Evolutionary conservation across 2,797 vertebrate genomes (phyloP), one percentile per base, ranked within the genome.

Genomic region (Emys orbicularis): DNA sequence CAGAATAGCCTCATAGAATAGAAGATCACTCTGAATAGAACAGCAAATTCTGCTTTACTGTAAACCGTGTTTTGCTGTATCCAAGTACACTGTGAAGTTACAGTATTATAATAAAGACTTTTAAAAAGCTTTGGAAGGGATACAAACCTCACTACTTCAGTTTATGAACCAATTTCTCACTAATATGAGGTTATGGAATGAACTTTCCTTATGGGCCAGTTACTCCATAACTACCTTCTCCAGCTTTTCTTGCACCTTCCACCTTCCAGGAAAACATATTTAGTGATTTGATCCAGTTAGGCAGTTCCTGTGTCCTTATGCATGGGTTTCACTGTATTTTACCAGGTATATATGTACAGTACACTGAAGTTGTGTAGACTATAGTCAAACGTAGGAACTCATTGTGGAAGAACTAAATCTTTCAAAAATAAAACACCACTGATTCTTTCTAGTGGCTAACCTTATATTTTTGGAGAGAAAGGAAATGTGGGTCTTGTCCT

Each of bases 231-330:
- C 11, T 16, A 57, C 15, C 1, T 77, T 1, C 54, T 65, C 13
- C 8, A 72, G 1, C 0, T 8, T 7, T 44, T 91, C 13, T 90
- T 80, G 31, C 2, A 21, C 0, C 72, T 74, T 44, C 23, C 12
- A 50, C 13, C 50, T 50, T 50, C 15, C 85, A 84, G 8, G 23
- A 81, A 86, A 85, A 79, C 15, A 34, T 21, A 13, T 47, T 0
- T 50, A 81, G 56, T 87, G 84, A 4, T 47, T 15, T 88, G 54
- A 54, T 52, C 0, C 37, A n/a, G 1, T 68, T 83, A 2, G 0
- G 0, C 16, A 31, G 10, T 47, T 76, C 37, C 12, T 76, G 4
- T 16, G 13, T 76, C 44, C 13, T 13, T 29, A 25, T 29, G 6
- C 15, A 76, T 76, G 23, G 3, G 41, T 29, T 44, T 47, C 41